A percentile compares a stretch with the other conserved stretches of the same genome.
Conservation (phyloP, 2,888 invertebrate genomes). For the Liodrosophila aerea region DNA sequence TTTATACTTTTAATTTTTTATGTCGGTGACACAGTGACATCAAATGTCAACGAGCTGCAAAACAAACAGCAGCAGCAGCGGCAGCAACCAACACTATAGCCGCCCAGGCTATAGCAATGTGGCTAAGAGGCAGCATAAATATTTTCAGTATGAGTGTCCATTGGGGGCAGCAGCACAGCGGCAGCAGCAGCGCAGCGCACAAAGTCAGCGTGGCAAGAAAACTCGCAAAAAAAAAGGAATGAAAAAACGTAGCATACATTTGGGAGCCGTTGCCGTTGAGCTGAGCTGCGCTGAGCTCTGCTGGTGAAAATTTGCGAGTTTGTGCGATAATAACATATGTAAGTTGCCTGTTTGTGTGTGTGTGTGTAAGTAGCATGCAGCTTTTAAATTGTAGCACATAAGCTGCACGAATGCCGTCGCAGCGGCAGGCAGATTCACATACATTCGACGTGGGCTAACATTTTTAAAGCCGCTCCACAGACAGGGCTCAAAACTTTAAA, state of each 20-base stretch:
- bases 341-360: conserved; percentile 60
- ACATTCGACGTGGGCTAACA: conserved; percentile 15
- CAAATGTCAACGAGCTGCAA: conserved; percentile 77
- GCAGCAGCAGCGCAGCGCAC: conserved; percentile 19
- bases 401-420: conserved; percentile 44
- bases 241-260: conserved; percentile 70
- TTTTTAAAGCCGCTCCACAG: conserved; percentile 55
- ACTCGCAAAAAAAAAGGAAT: conserved; percentile 11
- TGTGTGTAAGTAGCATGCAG: conserved; percentile 40
- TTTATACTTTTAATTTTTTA: conserved; percentile 77
- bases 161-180: conserved; percentile 49
- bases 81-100: not conserved
- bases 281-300: conserved; percentile 23
- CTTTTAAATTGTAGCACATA: conserved; percentile 66
- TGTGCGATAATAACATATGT: conserved; percentile 76
- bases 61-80: conserved; percentile 58
- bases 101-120: conserved; percentile 3
- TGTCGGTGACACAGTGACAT: conserved; percentile 77
- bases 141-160: conserved; percentile 63
- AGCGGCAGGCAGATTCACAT: not conserved
- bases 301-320: conserved; percentile 75
- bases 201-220: conserved; percentile 47
- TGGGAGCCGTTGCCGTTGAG: conserved; percentile 62
- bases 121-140: conserved; percentile 51
- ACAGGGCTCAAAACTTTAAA: conserved; percentile 64